Evolutionary conservation across 2,113 vertebrate species (phyloP), one percentile per base, ranked within the genome.

Genomic region (Clinocottus analis): DNA sequence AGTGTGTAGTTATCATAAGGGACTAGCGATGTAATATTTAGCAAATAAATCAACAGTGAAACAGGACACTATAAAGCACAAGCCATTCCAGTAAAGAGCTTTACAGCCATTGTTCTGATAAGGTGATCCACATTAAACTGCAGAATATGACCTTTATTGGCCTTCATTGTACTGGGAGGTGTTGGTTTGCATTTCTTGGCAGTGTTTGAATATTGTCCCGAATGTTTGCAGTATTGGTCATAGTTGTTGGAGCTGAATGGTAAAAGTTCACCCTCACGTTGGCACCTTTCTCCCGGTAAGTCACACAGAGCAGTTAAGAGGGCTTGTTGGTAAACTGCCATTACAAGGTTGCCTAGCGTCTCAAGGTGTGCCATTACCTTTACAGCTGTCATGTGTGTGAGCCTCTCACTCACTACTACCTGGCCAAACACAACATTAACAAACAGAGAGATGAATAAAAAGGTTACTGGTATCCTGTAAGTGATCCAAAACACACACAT

Each of bases 181-280:
- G 33, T 45, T 25, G 16, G 11, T 25, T 78, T 55, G 35, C 11
- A 47, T 59, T n/a, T 33, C 23, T 47, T 31, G 12, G 12, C 55
- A 49, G 78, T 82, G 82, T 85, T 90, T 86, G 78, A 31, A 11
- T 53, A 43, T 25, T n/a, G 23, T 19, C 10, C 9, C 25, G 11
- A 35, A 39, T 73, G 83, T 93, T 92, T 93, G 84, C 61, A 83
- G 70, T 79, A 73, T 88, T 91, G 92, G 81, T 91, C 92, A 73
- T 72, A 53, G 73, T 72, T 69, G 37, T 71, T 70, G 29, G 14
- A 82, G 62, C n/a, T 65, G 37, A 35, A 4, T 76, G 85, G 82
- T 68, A 80, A 87, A 92, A 82, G 89, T 93, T 91, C 88, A 89
- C 72, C 16, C 78, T 75, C 81, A 33, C 43, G 41, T n/a, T 31